Base-by-base conservation (phyloP, 1,140 invertebrate species). In the Aporrectodea caliginosa region DNA sequence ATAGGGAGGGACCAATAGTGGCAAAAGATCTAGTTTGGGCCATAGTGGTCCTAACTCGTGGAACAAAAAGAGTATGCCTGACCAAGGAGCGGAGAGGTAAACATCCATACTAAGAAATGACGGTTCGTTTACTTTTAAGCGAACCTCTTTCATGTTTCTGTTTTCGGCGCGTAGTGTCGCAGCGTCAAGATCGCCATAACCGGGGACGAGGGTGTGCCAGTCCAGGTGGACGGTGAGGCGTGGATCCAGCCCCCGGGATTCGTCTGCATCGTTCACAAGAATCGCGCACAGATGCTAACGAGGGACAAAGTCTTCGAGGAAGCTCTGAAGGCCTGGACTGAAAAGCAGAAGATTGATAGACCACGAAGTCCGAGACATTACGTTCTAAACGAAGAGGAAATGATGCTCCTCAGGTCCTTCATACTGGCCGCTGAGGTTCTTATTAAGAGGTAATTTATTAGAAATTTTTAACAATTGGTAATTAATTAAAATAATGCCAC, bases 191-290 rank as follows among this genome's bases (percentile, higher is more conserved):
- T 98, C 82, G 97, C 95, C 84, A 98, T 98, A 83, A 89, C 96
- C 80, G 96, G 93, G 82, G 89, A 90, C 77, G 88, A 89, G 75
- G 83, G 84, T 0, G 93, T 96, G 43, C 95, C 95, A 22, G 93
- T 90, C 92, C 95, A 98, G 89, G 96, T 98, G 27, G 96, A 98
- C 88, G 96, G 97, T 0, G 97, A 99, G 89, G 96, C 97, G 14
- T 99, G 97, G 97, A 90, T 98, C n/a, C 96, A 98, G 88, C 94
- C 95, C 0, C 96, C 97, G 0, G 96, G 96, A 33, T 95, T 96
- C 84, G 96, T 98, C 83, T 91, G 94, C 70, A 97, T 98, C 78
- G 92, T 97, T 82, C 96, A 98, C 87, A 98, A 98, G 89, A 98
- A 98, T 89, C 90, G 96, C 79, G 95, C 97, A 85, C 96, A 97